Percentiles rank a stretch among this genome's conserved stretches.
Conservation (phyloP, 2,888 invertebrate species). For the Cactoblastis cactorum region DNA sequence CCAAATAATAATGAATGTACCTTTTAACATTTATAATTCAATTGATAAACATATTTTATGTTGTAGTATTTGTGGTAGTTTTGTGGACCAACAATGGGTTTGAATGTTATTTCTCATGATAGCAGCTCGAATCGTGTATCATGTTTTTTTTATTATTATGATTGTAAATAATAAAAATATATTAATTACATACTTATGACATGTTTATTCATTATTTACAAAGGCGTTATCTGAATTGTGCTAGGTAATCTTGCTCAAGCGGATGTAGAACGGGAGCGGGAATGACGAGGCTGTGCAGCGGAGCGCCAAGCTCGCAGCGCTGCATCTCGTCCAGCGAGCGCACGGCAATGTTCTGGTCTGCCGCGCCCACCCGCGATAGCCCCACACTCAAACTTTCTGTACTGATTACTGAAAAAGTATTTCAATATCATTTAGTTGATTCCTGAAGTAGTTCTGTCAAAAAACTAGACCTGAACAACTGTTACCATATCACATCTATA, state of each 20-base stretch:
- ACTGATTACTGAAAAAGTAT: conserved; percentile 50
- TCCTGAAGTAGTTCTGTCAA: no score
- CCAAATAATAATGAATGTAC: conserved; percentile 80
- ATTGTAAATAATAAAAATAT: conserved; percentile 77
- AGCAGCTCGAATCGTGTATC: conserved; percentile 69
- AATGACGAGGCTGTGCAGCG: conserved; percentile 96
- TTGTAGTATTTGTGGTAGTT: conserved; percentile 72
- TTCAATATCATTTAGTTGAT: conserved; percentile 12
- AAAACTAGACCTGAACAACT: no score
- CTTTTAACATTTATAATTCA: conserved; percentile 72
- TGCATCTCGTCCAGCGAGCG: conserved; percentile 87
- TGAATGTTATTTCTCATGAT: conserved; percentile 65
- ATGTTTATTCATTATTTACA: conserved; percentile 39
- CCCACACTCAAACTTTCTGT: conserved; percentile 88
- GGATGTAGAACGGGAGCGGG: conserved; percentile 92
- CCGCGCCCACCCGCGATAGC: conserved; percentile 93
- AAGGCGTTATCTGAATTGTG: conserved; percentile 78
- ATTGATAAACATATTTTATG: conserved; percentile 61
- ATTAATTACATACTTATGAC: conserved; percentile 56
- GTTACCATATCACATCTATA: no score
- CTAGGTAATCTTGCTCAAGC: conserved; percentile 92
- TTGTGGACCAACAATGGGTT: conserved; percentile 74
- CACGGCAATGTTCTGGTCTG: conserved; percentile 88
- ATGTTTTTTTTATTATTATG: conserved; percentile 64
- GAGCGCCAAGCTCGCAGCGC: conserved; percentile 87